Percentiles rank a stretch among this genome's conserved stretches.
Evolutionary conservation across 2,113 vertebrate genomes (phyloP).

Genomic region (Dasyprocta punctata): DNA sequence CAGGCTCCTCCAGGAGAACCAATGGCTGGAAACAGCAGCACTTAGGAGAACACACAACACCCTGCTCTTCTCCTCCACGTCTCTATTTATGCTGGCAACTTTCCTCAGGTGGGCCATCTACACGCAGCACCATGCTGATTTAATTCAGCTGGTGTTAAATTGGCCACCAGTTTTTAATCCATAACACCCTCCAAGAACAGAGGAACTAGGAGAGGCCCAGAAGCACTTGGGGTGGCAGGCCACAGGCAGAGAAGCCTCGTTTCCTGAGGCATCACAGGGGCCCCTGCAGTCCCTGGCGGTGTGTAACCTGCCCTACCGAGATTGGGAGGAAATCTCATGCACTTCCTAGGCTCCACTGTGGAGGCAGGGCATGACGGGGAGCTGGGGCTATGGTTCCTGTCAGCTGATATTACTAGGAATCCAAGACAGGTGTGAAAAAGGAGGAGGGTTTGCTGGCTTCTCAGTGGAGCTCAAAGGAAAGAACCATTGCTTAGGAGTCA

Average conservation of each 20-base stretch:
- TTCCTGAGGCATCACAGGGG: not conserved
- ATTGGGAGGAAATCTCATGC: rapidly evolving
- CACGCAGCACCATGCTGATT: no score
- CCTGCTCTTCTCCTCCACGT: no score
- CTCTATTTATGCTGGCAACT: no score
- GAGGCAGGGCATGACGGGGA: not conserved
- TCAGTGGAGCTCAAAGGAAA: not conserved
- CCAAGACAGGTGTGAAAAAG: not conserved
- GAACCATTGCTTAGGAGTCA: not conserved
- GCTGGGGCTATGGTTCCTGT: not conserved
- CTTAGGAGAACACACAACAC: no score
- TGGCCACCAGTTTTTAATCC: no score
- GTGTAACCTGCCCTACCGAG: not conserved
- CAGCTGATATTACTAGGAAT: not conserved
- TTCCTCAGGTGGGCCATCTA: no score
- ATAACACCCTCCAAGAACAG: not conserved
- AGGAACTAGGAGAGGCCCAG: not conserved
- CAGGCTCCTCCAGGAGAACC: no score
- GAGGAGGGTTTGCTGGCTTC: not conserved
- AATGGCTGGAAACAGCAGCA: no score
- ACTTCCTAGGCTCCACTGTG: not conserved
- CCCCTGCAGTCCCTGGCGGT: not conserved
- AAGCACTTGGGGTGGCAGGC: not conserved
- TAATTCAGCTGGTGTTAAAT: no score
- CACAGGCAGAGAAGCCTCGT: rapidly evolving